A percentile compares a stretch with the other conserved stretches of the same genome.
phyloP scores from a whole-genome alignment of 2,797 vertebrate genomes.

The Amblyraja radiata region DNA sequence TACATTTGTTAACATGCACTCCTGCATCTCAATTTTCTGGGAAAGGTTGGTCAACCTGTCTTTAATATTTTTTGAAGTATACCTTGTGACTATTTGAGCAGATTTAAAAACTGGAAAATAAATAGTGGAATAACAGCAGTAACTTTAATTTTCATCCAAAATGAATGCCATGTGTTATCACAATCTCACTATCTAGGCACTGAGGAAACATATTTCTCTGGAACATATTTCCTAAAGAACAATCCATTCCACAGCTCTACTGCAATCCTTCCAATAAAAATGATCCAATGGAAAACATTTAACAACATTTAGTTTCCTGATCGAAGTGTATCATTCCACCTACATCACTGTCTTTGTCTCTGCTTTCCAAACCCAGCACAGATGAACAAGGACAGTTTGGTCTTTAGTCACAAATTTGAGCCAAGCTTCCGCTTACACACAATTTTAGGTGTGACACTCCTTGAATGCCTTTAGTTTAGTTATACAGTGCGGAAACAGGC shows the following conservation, averaged over 20 bases:
- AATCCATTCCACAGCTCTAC: neutral
- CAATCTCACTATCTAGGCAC: neutral
- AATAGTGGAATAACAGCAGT: too few species aligned
- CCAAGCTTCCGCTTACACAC: too few species aligned
- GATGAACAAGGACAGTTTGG: too few species aligned
- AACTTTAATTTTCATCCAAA: neutral
- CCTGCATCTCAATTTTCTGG: neutral
- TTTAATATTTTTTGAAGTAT: neutral
- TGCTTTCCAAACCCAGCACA: too few species aligned
- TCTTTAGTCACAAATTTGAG: too few species aligned
- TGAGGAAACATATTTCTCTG: too few species aligned
- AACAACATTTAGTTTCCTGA: neutral
- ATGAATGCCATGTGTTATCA: neutral
- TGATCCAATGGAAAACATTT: neutral
- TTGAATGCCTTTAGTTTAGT: too few species aligned
- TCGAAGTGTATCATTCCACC: neutral
- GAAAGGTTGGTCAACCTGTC: neutral
- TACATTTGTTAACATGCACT: neutral
- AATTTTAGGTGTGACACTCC: too few species aligned
- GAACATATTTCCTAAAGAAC: neutral
- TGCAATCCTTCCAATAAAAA: neutral
- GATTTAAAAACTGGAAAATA: neutral
- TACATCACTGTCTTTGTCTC: too few species aligned
- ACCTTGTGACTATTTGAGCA: neutral
- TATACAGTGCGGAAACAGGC: too few species aligned